A percentile compares a stretch with the other conserved stretches of the same genome.
phyloP scores from a whole-genome alignment of 2,888 invertebrate species.

The Scrobipalpa atriplicella region DNA sequence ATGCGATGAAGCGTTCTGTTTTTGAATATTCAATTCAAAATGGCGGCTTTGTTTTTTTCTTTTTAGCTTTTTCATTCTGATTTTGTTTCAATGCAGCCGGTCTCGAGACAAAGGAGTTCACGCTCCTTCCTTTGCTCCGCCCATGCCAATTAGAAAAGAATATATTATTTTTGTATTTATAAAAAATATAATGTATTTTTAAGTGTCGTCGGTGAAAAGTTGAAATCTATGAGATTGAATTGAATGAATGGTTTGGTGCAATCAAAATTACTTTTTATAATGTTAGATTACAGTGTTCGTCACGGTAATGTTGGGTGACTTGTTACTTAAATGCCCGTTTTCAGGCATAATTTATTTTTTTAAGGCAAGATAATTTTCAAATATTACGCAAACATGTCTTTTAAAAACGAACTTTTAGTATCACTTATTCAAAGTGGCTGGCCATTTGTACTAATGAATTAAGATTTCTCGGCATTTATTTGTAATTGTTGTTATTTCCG shows the following conservation, averaged over 20 bases:
- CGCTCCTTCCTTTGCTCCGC: constrained; percentile 25
- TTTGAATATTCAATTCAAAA: constrained; percentile 4
- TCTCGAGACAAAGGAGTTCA: constrained; percentile 18
- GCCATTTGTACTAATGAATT: constrained; percentile 62
- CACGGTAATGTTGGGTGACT: constrained; percentile 37
- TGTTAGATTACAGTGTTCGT: constrained; percentile 29
- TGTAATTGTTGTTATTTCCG: constrained; percentile 28
- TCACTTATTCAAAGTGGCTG: constrained; percentile 40
- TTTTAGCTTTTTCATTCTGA: constrained; percentile 1
- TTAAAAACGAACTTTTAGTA: no score
- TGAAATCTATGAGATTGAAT: constrained; percentile 55
- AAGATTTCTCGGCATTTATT: constrained; percentile 37
- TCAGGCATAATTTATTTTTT: constrained; percentile 27
- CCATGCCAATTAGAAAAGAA: constrained; percentile 24
- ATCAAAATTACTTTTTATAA: constrained; percentile 37
- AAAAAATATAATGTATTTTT: constrained; percentile 33
- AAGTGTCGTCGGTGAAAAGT: constrained; percentile 44
- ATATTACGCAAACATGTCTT: neutral
- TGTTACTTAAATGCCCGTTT: constrained; percentile 33
- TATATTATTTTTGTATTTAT: constrained; percentile 36
- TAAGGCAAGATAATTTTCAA: constrained; percentile 26
- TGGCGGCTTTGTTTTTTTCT: constrained; percentile 14
- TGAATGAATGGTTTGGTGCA: constrained; percentile 48
- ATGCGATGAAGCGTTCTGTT: neutral
- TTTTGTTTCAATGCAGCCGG: constrained; percentile 3